Base-by-base conservation (phyloP, 2,113 vertebrate species). In the Bucco capensis region DNA sequence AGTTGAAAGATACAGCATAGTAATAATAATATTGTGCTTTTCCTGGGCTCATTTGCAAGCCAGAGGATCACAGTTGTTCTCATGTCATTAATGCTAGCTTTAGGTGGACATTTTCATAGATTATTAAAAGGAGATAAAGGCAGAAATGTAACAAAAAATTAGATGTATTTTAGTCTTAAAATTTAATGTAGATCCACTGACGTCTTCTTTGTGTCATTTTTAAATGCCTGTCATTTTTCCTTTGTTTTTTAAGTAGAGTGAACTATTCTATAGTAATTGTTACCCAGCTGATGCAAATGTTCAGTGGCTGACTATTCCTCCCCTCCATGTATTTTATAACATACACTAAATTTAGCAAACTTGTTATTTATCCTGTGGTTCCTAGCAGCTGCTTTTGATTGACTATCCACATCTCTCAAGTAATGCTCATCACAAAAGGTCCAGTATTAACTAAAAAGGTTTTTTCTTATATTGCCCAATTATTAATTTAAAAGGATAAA, bases 361-460 rank as follows among this genome's bases (percentile, higher is more conserved):
- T 79, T 84, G 23, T 92, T 93, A 83, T 73, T 94, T 88, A 53
- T 87, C 47, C 51, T 80, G 84, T 76, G 79, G 82, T 71, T 95
- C 87, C 57, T 62, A 83, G 78, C 83, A 94, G 88, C 90, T 96
- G 93, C 70, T 95, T 95, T 95, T 95, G 70, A 90, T 95, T 96
- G 64, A 47, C 56, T 85, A 40, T 77, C 31, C 83, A 44, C 77
- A 71, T 93, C 92, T 90, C 93, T 83, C 70, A 95, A 87, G 62
- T 87, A 94, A 83, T 66, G 71, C 42, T 95, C 86, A 91, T 94
- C 92, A 76, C 56, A 91, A 82, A 95, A 62, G 50, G 65, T 69
- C 35, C 82, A 92, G 44, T 70, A 62, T 85, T 90, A 94, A 90
- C 9, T 15, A 8, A 33, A 57, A 84, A 86, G 23, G 24, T 35